phyloP scores from a whole-genome alignment of 2,113 vertebrate species.

The Daphoenositta chrysoptera region DNA sequence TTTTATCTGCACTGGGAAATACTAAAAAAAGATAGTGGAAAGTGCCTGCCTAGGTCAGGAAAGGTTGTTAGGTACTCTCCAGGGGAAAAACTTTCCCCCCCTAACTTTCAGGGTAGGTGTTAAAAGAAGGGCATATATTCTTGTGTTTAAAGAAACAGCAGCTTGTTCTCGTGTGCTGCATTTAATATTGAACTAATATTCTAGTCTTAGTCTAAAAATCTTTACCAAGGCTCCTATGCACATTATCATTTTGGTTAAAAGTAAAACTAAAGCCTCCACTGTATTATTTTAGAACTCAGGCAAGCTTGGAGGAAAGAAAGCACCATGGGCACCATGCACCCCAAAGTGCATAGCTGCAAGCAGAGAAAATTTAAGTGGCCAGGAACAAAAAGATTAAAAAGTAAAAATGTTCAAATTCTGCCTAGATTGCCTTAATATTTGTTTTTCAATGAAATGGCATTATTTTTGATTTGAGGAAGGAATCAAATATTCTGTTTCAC shows the following conservation, averaged over 20 bases:
- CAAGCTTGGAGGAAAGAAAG: not conserved
- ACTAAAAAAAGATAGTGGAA: not conserved
- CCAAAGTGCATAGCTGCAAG: not conserved
- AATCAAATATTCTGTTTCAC: not conserved
- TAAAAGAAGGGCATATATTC: not conserved
- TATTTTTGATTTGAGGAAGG: not conserved
- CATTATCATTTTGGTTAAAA: not conserved
- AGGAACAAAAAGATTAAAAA: not conserved
- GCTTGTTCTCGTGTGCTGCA: not conserved
- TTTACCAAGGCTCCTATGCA: not conserved
- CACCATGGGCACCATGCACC: not conserved
- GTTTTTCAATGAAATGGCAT: not conserved
- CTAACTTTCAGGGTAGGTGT: not conserved
- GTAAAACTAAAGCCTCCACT: rapidly evolving
- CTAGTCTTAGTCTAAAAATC: not conserved
- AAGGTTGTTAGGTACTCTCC: not conserved
- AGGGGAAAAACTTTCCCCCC: not conserved
- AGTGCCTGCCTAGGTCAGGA: not conserved
- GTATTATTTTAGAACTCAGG: not conserved
- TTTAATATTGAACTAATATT: not conserved
- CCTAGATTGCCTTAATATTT: not conserved
- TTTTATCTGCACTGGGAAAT: not conserved
- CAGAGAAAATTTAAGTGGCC: not conserved
- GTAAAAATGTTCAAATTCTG: not conserved
- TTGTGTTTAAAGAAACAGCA: not conserved